Percentiles rank a stretch among this genome's conserved stretches.
phyloP scores from a whole-genome alignment of 2,888 invertebrate species.

The Hoplodrina blanda region DNA sequence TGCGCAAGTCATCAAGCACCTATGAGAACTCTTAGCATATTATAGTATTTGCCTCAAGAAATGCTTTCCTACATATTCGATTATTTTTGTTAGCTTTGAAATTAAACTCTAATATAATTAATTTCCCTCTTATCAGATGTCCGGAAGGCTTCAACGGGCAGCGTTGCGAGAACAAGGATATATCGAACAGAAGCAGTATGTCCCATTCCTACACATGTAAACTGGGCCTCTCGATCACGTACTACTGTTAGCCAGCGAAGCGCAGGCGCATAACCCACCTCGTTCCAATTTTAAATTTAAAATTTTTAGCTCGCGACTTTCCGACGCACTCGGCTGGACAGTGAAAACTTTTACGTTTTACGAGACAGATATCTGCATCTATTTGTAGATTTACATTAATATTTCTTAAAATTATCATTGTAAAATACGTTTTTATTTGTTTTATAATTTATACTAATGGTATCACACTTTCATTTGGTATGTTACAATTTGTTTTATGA shows the following conservation, averaged over 20 bases:
- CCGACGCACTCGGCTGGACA: constrained; percentile 73
- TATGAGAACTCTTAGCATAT: not conserved
- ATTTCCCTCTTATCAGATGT: constrained; percentile 91
- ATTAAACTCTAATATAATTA: constrained; percentile 1
- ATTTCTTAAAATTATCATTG: constrained; percentile 47
- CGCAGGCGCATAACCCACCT: constrained; percentile 85
- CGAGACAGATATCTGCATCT: constrained; percentile 58
- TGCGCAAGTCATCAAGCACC: not conserved
- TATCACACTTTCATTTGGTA: constrained; percentile 38
- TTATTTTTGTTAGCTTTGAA: not conserved
- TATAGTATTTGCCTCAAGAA: not conserved
- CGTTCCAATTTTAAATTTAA: constrained; percentile 82
- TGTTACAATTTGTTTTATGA: constrained; percentile 49
- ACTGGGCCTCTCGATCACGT: constrained; percentile 94
- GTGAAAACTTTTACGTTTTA: constrained; percentile 69
- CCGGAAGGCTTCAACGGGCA: constrained; percentile 95
- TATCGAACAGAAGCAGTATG: constrained; percentile 94
- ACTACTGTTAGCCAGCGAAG: constrained; percentile 92
- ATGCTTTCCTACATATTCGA: too few relatives aligned
- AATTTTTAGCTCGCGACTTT: constrained; percentile 78
- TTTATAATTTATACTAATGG: constrained; percentile 52
- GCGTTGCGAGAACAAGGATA: constrained; percentile 95
- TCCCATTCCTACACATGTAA: constrained; percentile 95
- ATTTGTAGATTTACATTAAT: constrained; percentile 58
- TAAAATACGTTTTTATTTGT: constrained; percentile 48